Conservation (phyloP, 1,140 invertebrate genomes). For the Ceratitis capitata region DNA sequence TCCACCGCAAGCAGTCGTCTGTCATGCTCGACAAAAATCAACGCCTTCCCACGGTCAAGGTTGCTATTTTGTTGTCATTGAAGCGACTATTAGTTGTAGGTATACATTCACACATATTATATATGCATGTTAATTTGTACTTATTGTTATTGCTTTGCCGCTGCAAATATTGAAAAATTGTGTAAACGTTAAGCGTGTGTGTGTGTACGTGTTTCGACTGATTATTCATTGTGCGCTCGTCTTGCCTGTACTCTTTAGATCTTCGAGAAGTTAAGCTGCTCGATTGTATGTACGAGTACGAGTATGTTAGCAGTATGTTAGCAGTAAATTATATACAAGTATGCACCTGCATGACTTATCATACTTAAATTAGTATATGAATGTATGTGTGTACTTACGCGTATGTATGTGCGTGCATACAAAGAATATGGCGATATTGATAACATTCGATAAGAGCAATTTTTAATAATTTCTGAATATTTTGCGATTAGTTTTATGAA, state of each 20-base stretch:
- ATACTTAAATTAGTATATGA: too few species aligned
- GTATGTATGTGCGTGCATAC: background rate
- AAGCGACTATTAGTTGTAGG: background rate
- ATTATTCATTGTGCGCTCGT: background rate
- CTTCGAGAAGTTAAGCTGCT: too few species aligned
- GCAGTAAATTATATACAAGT: too few species aligned
- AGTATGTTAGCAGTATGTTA: too few species aligned
- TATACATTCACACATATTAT: background rate
- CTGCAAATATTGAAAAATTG: background rate
- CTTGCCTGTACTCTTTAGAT: background rate
- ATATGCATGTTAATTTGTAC: background rate
- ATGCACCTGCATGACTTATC: too few species aligned
- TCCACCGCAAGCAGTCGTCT: background rate
- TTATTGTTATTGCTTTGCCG: background rate
- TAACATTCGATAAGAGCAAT: too few species aligned
- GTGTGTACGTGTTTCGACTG: background rate
- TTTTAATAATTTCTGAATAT: too few species aligned
- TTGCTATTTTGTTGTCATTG: slow-evolving; percentile 1
- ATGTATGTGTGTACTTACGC: background rate
- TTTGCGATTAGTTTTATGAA: too few species aligned
- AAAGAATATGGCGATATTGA: too few species aligned
- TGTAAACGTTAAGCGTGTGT: background rate
- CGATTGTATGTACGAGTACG: background rate
- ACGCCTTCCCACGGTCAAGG: slow-evolving; percentile 5
- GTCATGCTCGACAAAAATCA: background rate